Evolutionary conservation across 2,797 vertebrate species (phyloP).

Genomic region (Halcyon chelicuti): DNA sequence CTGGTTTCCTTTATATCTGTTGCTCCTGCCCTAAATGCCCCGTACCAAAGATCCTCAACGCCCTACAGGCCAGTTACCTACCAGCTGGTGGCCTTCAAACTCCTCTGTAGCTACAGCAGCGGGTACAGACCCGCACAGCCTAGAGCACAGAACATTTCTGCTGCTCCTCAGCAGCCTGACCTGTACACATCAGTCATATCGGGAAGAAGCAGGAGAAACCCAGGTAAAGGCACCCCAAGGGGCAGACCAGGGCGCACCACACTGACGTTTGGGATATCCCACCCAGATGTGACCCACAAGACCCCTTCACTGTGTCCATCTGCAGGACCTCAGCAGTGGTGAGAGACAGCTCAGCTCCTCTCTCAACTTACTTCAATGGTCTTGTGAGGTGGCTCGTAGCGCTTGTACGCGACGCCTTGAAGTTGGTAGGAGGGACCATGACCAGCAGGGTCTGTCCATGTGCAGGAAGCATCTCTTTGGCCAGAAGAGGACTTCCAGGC

Average conservation of each 20-base stretch:
- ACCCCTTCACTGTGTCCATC: too few relatives aligned
- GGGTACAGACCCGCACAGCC: accelerated
- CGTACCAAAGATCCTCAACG: background rate
- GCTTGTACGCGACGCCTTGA: conserved; percentile 73
- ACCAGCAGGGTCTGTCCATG: conserved; percentile 81
- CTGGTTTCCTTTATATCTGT: background rate
- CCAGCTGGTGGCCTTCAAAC: background rate
- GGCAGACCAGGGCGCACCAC: background rate
- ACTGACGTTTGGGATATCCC: background rate
- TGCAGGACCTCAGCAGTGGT: background rate
- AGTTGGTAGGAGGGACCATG: conserved; percentile 83
- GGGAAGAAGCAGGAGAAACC: background rate
- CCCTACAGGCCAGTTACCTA: background rate
- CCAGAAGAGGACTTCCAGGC: conserved; percentile 82
- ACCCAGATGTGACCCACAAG: background rate
- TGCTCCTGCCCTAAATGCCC: background rate
- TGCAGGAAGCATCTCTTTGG: conserved; percentile 66
- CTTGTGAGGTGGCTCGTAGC: conserved; percentile 71
- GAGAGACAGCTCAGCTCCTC: background rate
- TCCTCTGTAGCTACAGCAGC: background rate
- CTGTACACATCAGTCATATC: background rate
- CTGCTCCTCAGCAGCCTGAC: background rate
- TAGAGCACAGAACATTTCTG: background rate
- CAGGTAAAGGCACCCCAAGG: background rate
- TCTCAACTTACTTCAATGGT: conserved; percentile 79